Conservation (phyloP, 2,888 invertebrate genomes). For the Drosophila greeni region DNA sequence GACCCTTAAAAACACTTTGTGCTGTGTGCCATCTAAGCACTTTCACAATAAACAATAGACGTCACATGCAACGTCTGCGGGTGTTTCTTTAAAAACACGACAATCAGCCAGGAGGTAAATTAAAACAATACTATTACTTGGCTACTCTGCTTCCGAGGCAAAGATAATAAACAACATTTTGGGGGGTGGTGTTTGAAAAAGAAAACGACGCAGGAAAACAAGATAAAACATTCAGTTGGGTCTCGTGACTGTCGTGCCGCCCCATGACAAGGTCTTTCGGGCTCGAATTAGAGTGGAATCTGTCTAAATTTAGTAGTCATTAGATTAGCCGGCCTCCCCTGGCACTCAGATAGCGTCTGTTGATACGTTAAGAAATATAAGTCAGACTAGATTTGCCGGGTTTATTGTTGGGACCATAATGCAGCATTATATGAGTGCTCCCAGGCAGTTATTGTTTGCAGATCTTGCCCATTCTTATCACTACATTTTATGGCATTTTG, state of each 20-base stretch:
- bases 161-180: conserved; percentile 62
- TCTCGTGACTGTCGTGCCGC: conserved; percentile 66
- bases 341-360: conserved; percentile 52
- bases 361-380: conserved; percentile 10
- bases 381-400: conserved; percentile 54
- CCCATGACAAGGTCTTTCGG: conserved; percentile 32
- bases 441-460: conserved; percentile 28
- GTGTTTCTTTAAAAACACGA: conserved; percentile 26
- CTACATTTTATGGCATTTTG: conserved; percentile 26
- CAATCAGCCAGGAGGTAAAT: conserved; percentile 16
- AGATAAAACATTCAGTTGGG: conserved; percentile 24
- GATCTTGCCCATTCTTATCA: conserved; percentile 53
- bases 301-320: conserved; percentile 63
- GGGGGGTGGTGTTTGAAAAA: conserved; percentile 45
- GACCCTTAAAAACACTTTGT: conserved; percentile 5
- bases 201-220: conserved; percentile 50
- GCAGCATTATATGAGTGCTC: conserved; percentile 49
- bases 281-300: conserved; percentile 34
- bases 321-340: conserved; percentile 49
- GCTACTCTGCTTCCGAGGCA: conserved; percentile 42
- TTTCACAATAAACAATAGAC: conserved; percentile 52
- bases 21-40: conserved; percentile 26
- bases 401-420: conserved; percentile 41
- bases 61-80: conserved; percentile 19
- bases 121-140: conserved; percentile 33